Percentiles rank a stretch among this genome's conserved stretches.
Conservation (phyloP, 2,888 invertebrate species). For the Glaucopsyche alexis region DNA sequence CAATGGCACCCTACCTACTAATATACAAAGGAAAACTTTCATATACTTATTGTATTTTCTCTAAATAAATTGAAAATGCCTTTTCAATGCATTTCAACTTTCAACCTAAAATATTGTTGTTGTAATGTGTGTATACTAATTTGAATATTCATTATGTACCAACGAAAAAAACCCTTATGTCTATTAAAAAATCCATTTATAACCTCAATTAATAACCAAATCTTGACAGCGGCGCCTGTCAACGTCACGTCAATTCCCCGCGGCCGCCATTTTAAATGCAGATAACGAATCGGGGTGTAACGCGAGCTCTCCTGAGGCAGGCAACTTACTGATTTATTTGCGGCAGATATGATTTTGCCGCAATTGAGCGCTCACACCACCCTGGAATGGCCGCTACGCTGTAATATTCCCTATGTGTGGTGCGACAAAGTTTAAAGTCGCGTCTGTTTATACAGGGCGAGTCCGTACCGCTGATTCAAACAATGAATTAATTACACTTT, state of each 20-base stretch:
- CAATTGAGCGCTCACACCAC: slow-evolving; percentile 59
- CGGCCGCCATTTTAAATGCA: slow-evolving; percentile 71
- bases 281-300: slow-evolving; percentile 75
- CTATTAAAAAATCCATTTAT: slow-evolving; percentile 33
- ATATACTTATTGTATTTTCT: too few species aligned
- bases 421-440: not conserved
- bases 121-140: not conserved
- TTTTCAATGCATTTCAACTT: not conserved
- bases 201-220: slow-evolving; percentile 43
- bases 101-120: not conserved
- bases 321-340: slow-evolving; percentile 72
- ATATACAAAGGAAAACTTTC: too few species aligned
- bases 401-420: not conserved
- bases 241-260: slow-evolving; percentile 67
- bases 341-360: slow-evolving; percentile 73
- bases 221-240: slow-evolving; percentile 63
- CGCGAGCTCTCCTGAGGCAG: slow-evolving; percentile 62
- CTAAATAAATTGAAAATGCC: too few species aligned
- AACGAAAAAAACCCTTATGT: slow-evolving; percentile 7
- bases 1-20: too few species aligned
- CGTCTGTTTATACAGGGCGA: not conserved
- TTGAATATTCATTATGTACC: slow-evolving; percentile 7
- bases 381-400: slow-evolving; percentile 42
- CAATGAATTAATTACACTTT: slow-evolving; percentile 21
- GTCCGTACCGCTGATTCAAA: not conserved